Percentiles rank a stretch among this genome's conserved stretches.
These are phyloP conservation scores for Rhadina sibilatrix DNA, from an alignment of 2,113 vertebrate species.

Conservation along the genomic window DNA sequence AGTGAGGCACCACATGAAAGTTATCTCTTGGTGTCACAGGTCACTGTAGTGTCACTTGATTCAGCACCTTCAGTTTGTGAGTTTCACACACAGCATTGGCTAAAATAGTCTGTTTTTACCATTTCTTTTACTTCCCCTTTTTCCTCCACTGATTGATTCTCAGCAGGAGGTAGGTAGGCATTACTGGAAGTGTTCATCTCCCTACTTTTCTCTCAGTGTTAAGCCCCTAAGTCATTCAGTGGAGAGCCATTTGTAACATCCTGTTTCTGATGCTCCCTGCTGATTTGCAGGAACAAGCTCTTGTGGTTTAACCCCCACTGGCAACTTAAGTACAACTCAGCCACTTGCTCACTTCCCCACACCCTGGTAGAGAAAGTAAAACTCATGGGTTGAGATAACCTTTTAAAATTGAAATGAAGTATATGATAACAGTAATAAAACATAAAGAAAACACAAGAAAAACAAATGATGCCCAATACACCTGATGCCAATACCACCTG, in stretches of 20 bases:
- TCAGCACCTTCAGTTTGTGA: neutral
- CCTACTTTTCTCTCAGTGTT: neutral
- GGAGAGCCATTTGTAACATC: neutral
- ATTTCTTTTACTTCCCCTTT: neutral
- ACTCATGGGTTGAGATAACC: accelerated
- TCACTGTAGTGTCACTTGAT: neutral
- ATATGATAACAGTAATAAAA: neutral
- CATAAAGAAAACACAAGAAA: neutral
- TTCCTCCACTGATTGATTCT: neutral
- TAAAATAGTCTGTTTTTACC: neutral
- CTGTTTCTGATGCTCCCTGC: neutral
- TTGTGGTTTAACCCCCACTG: neutral
- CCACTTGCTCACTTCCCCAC: neutral
- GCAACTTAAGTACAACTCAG: neutral
- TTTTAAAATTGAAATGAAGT: neutral
- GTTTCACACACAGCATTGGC: neutral
- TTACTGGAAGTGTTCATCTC: neutral
- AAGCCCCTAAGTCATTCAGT: neutral
- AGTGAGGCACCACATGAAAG: neutral
- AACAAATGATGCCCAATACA: neutral
- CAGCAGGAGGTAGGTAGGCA: neutral
- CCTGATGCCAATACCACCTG: neutral
- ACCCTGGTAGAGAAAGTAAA: neutral
- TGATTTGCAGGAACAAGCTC: neutral
- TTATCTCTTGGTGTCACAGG: neutral